These are phyloP conservation scores for Dasypolia templi DNA, from an alignment of 2,888 invertebrate species.

Conservation along the genomic window DNA sequence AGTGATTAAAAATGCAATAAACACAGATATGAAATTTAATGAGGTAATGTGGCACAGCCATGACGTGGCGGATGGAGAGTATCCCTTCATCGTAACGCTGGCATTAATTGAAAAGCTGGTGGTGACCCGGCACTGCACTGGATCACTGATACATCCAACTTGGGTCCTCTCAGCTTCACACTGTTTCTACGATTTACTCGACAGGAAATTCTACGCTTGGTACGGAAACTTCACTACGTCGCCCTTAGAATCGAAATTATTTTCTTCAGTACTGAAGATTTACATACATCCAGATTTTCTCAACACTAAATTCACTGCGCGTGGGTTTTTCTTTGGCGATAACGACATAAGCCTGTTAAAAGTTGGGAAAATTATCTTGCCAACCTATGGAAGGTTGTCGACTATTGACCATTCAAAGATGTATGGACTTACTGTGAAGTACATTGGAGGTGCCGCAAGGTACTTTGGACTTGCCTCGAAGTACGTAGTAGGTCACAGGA, in stretches of 20 bases:
- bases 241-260: constrained; percentile 30
- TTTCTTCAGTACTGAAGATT: constrained; percentile 36
- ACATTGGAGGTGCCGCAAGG: constrained; percentile 29
- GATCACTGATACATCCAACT: constrained; percentile 27
- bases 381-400: constrained; percentile 38
- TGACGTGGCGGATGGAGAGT: constrained; percentile 17
- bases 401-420: constrained; percentile 40
- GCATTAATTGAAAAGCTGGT: constrained; percentile 8
- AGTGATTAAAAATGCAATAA: constrained; percentile 12
- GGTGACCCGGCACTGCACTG: constrained; percentile 51
- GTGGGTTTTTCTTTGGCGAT: constrained; percentile 45
- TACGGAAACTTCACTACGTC: constrained; percentile 45
- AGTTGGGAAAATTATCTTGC: background rate
- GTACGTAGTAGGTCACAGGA: background rate
- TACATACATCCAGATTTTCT: constrained; percentile 36
- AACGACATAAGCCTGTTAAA: constrained; percentile 49
- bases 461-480: background rate
- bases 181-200: constrained; percentile 39
- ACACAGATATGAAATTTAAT: background rate
- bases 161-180: constrained; percentile 51
- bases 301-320: constrained; percentile 25
- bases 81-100: constrained; percentile 29
- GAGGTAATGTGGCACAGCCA: constrained; percentile 20
- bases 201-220: constrained; percentile 44
- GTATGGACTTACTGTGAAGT: constrained; percentile 45